These are phyloP conservation scores for Todiramphus saurophagus DNA, from an alignment of 2,113 vertebrate genomes.

Conservation along the genomic window DNA sequence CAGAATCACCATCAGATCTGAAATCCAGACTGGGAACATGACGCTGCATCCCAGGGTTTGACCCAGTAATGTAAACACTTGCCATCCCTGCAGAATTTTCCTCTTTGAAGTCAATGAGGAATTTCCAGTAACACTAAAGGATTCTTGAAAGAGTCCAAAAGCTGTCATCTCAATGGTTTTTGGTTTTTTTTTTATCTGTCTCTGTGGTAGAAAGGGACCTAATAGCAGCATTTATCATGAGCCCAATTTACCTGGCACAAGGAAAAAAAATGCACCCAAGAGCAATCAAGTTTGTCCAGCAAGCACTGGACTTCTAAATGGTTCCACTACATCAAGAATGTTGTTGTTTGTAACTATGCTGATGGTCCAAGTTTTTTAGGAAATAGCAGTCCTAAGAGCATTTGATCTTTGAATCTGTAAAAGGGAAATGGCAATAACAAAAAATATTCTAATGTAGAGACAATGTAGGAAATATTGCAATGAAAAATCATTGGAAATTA, in stretches of 20 bases:
- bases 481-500: background rate
- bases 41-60: background rate
- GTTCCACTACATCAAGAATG: background rate
- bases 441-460: background rate
- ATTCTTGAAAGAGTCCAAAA: background rate
- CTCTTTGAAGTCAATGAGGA: background rate
- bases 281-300: fast-evolving
- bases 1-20: background rate
- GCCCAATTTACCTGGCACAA: background rate
- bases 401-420: background rate
- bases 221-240: background rate
- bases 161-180: fast-evolving
- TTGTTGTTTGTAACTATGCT: background rate
- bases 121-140: background rate
- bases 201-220: background rate
- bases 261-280: background rate
- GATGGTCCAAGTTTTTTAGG: background rate
- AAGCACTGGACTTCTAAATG: background rate
- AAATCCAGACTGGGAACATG: background rate
- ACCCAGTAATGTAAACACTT: background rate
- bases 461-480: fast-evolving
- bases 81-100: background rate
- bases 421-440: background rate
- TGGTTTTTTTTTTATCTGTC: background rate
- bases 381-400: background rate